Percentiles rank a stretch among this genome's conserved stretches.
phyloP scores from a whole-genome alignment of 2,113 vertebrate species.

The Harpagus bidentatus region DNA sequence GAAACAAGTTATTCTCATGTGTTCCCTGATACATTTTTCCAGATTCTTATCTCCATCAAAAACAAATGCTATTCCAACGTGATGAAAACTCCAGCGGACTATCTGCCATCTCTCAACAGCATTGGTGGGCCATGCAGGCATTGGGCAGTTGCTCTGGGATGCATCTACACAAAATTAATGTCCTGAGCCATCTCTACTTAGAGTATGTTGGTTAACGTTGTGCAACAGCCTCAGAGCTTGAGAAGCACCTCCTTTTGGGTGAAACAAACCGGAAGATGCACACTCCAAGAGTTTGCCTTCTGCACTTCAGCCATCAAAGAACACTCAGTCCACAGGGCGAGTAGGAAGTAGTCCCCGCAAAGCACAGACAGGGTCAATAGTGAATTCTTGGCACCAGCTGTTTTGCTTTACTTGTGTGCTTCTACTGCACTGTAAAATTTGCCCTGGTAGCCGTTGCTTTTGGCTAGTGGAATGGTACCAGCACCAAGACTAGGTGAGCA shows the following conservation, averaged over 20 bases:
- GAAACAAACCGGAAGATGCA: neutral
- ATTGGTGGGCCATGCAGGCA: neutral
- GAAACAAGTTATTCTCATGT: neutral
- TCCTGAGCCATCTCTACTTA: neutral
- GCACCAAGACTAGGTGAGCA: neutral
- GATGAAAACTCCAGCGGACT: neutral
- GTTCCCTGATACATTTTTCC: neutral
- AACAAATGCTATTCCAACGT: accelerated
- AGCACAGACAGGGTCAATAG: accelerated
- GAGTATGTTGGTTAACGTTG: neutral
- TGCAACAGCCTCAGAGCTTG: neutral
- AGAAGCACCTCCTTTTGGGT: neutral
- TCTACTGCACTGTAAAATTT: neutral
- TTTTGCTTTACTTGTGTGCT: neutral
- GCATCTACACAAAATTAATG: neutral
- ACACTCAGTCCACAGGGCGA: neutral
- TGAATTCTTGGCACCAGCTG: neutral
- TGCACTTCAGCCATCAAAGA: neutral
- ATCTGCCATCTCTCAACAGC: neutral
- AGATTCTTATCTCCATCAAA: neutral
- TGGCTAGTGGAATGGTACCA: neutral
- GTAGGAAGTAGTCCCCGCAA: neutral
- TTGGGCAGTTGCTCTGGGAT: neutral
- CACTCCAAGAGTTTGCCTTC: neutral
- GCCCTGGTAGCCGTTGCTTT: neutral